Base-by-base conservation (phyloP, 2,797 vertebrate genomes). In the Manis pentadactyla region DNA sequence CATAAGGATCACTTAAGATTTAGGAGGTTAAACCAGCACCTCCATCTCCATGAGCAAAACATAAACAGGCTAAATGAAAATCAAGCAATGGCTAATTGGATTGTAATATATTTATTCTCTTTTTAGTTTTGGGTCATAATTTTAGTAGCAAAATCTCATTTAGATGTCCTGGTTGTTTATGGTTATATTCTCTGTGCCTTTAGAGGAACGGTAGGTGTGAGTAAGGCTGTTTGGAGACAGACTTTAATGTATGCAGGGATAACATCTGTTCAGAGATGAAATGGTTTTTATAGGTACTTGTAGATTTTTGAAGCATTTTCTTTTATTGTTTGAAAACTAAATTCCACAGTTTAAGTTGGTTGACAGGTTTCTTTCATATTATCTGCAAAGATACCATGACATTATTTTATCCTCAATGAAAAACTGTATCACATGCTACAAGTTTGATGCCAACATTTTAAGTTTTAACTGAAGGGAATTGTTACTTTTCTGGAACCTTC, bases 1-100 rank as follows among this genome's bases (percentile, higher is more conserved):
- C 57, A 77, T 85, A 95, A 90, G 23, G 4, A 82, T 46, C 29
- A 51, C 39, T 92, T 81, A 86, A 46, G 14, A 73, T 96, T 87
- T 78, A 81, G 13, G 93, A 93, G 7, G 1, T 87, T 95, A 94
- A 82, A 57, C 29, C 75, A 83, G 18, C 6, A 19, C 23, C 5
- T 66, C 17, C 11, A 42, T 81, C 46, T 92, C n/a, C 23, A 69
- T 89, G 59, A 90, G 21, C 57, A 92, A 93, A 92, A 15, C 53
- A 78, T 59, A 81, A 89, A 92, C 13, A 83, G 63, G 7, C 49
- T 66, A 66, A 81, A 37, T 69, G 34, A 39, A 5, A 96, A 75
- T 66, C 77, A 63, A 37, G 17, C 23, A 92, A n/a, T 4, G 25
- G 27, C 29, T 93, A 61, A 92, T 59, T 49, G 9, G 61, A 66